Conservation (phyloP, 2,888 invertebrate genomes). For the Hyalella azteca region DNA sequence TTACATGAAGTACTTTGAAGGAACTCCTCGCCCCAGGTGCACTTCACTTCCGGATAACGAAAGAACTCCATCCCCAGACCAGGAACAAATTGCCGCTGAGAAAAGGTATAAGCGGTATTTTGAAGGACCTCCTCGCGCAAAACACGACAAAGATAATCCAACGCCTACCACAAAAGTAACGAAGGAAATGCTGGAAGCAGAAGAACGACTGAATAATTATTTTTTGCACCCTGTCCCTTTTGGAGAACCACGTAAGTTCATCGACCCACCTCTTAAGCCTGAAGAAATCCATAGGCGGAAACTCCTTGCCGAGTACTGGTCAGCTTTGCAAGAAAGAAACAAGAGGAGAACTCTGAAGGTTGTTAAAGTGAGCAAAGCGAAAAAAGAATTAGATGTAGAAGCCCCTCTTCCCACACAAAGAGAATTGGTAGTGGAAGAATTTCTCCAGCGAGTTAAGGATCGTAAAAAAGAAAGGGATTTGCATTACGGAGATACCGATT, state of each 20-base stretch:
- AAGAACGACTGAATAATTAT: constrained; percentile 52
- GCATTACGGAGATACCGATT: constrained; percentile 56
- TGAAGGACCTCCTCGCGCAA: constrained; percentile 53
- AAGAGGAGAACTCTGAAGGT: constrained; percentile 46
- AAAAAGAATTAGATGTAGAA: constrained; percentile 47
- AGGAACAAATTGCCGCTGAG: constrained; percentile 50
- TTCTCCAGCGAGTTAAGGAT: constrained; percentile 53
- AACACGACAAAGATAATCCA: constrained; percentile 47
- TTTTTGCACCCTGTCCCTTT: constrained; percentile 49
- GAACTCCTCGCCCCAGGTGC: constrained; percentile 33
- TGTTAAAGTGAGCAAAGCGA: constrained; percentile 50
- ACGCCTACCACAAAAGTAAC: constrained; percentile 38
- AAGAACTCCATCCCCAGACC: constrained; percentile 41
- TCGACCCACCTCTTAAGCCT: constrained; percentile 43
- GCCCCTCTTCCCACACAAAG: constrained; percentile 53
- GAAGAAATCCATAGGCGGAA: constrained; percentile 42
- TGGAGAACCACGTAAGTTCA: constrained; percentile 46
- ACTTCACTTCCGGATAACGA: constrained; percentile 14
- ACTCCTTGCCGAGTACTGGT: constrained; percentile 52
- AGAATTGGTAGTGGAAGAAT: constrained; percentile 55
- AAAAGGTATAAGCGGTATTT: constrained; percentile 51
- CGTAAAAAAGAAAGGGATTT: constrained; percentile 55
- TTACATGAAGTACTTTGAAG: constrained; percentile 39
- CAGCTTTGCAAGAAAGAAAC: constrained; percentile 44
- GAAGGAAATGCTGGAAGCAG: constrained; percentile 52